Evolutionary conservation across 2,797 vertebrate genomes (phyloP).

Genomic region (Pseudochaenichthys georgianus): DNA sequence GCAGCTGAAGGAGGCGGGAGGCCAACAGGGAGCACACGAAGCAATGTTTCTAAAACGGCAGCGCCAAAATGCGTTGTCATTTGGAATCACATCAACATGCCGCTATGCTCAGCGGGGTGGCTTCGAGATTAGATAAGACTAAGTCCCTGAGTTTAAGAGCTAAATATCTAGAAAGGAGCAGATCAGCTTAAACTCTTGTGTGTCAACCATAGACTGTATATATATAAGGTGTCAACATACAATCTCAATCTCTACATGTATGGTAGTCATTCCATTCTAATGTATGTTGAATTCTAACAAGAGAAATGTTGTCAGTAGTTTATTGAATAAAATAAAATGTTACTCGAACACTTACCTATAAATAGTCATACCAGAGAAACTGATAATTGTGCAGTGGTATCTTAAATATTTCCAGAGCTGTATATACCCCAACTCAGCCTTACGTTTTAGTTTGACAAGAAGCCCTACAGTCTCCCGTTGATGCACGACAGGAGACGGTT

Average conservation of each 20-base stretch:
- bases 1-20: conserved; percentile 13
- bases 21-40: conserved; percentile 34
- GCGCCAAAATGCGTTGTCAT: conserved; percentile 1
- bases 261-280: no score
- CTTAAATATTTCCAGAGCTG: no score
- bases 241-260: no score
- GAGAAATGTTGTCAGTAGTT: no score
- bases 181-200: background rate
- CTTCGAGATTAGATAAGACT: background rate
- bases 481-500: background rate
- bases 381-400: no score
- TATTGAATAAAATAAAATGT: no score
- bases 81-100: background rate
- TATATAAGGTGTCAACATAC: background rate
- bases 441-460: background rate
- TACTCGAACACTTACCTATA: no score
- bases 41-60: conserved; percentile 14
- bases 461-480: background rate
- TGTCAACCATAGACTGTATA: no score
- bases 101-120: background rate
- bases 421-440: background rate
- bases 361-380: no score
- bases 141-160: background rate
- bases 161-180: background rate
- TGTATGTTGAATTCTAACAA: no score